phyloP scores from a whole-genome alignment of 2,113 vertebrate species.

The Glaucidium brasilianum region DNA sequence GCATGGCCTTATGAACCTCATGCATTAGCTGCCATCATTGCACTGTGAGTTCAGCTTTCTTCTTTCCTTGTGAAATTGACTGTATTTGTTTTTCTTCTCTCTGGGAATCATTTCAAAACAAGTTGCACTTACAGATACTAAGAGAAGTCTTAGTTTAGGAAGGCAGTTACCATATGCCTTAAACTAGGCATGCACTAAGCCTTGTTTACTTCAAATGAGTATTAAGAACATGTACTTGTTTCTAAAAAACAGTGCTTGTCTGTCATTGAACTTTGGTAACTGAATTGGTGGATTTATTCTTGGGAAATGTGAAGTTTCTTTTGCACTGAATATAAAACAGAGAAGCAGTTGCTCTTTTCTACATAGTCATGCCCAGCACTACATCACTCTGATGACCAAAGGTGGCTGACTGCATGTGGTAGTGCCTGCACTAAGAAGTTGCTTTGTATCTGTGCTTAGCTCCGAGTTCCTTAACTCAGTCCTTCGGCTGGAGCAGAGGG shows the following conservation, averaged over 20 bases:
- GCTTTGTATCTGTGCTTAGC: not conserved
- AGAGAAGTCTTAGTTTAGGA: not conserved
- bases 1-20: not conserved
- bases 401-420: accelerated
- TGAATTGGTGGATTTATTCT: not conserved
- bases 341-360: not conserved
- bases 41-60: not conserved
- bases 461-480: not conserved
- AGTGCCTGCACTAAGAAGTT: not conserved
- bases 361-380: not conserved
- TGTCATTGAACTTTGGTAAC: not conserved
- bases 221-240: not conserved
- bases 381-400: not conserved
- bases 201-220: not conserved
- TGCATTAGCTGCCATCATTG: not conserved
- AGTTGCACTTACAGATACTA: not conserved
- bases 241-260: not conserved
- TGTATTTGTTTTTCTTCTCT: not conserved
- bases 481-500: not conserved
- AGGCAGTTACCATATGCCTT: not conserved
- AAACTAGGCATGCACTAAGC: not conserved
- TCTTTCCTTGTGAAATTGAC: not conserved
- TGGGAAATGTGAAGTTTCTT: not conserved
- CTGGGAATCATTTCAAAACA: not conserved
- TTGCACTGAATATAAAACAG: not conserved